Base-by-base conservation (phyloP, 2,888 invertebrate genomes). In the Drosophila aldrichi region DNA sequence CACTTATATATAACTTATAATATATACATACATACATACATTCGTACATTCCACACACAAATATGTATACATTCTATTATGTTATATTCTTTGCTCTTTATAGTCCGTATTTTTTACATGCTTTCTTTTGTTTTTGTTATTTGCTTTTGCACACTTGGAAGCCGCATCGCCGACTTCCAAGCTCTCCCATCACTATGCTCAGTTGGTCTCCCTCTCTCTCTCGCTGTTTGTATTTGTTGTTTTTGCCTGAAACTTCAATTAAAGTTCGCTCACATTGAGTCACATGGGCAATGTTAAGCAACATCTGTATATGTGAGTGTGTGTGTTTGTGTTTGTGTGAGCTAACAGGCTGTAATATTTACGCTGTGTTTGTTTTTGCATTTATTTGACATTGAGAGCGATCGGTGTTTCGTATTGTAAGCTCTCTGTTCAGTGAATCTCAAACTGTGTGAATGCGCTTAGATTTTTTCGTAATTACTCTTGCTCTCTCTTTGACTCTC, bases 211-310 rank as follows among this genome's bases (percentile, higher is more conserved):
- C 12, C 46, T 44, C 49, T 32, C 56, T 44, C 46, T 25, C 44
- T 55, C 22, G 12, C 20, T 32, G 32, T 48, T 32, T 54, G n/a
- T 40, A 25, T 44, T 43, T 40, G n/a, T 54, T 36, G n/a, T n/a
- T 54, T 32, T 25, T 51, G 40, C 18, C 14, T 9, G 48, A 52
- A 82, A 78, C 84, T 78, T 70, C 58, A 71, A 14, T 65, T 82
- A 51, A 62, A 76, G 66, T 79, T 82, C 59, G 60, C 74, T 61
- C 75, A 69, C 38, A 48, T 48, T 49, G 54, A 61, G 56, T 55
- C 20, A 49, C 57, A 70, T 44, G 48, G 16, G 25, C 25, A 43
- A 40, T 48, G 67, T 49, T 66, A 56, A 67, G 14, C 34, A 44
- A 14, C 20, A 44, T 22, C 10, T 44, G 22, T 16, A n/a, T 38